Conservation (phyloP, 2,888 invertebrate species). For the Bursaphelenchus okinawaensis region DNA sequence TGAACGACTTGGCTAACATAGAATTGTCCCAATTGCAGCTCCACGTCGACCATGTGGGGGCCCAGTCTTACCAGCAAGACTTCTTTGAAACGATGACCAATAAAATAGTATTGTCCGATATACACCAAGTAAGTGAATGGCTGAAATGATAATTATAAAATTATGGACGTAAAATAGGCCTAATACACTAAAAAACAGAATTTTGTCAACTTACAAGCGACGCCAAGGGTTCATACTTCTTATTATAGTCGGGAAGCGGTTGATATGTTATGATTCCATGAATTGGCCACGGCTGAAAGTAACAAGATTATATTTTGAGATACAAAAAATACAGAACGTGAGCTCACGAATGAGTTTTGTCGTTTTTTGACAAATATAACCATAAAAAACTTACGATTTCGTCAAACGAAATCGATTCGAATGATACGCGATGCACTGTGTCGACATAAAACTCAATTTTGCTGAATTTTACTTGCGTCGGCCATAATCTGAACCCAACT, state of each 20-base stretch:
- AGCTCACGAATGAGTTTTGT: too few relatives aligned
- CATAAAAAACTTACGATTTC: background rate
- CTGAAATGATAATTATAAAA: background rate
- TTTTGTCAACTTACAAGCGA: too few relatives aligned
- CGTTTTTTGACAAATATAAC: too few relatives aligned
- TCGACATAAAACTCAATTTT: background rate
- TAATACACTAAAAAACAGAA: too few relatives aligned
- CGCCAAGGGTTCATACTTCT: background rate
- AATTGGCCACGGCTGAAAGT: background rate
- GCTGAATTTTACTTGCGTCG: background rate
- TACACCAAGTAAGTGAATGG: background rate
- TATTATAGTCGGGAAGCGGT: background rate
- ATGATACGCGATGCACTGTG: background rate
- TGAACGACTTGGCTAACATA: background rate
- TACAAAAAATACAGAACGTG: too few relatives aligned
- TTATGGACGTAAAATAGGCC: background rate
- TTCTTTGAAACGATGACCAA: background rate
- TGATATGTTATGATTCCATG: background rate
- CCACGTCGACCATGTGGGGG: background rate
- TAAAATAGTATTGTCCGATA: background rate
- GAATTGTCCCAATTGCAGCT: background rate
- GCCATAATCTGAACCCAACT: background rate
- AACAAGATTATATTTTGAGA: background rate
- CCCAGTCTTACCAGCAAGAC: background rate
- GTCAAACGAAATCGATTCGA: background rate